These are phyloP conservation scores for Galerucella calmariensis DNA, from an alignment of 2,888 invertebrate genomes.

Conservation along the genomic window DNA sequence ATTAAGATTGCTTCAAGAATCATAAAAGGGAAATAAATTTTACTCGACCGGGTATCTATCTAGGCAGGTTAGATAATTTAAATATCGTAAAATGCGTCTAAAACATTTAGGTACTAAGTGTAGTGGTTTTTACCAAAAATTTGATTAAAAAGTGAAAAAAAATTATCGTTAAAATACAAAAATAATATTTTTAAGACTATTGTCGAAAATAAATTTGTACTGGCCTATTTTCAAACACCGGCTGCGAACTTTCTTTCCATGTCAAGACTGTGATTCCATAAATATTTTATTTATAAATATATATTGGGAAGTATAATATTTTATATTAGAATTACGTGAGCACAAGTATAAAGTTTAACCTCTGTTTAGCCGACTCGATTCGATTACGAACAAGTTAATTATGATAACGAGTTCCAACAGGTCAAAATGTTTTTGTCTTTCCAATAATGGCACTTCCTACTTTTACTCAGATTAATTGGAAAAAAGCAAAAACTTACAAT, in stretches of 20 bases:
- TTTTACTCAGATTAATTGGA: constrained; percentile 2
- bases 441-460: not conserved
- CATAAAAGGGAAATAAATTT: constrained; percentile 23
- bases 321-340: constrained; percentile 11
- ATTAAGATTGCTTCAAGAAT: constrained; percentile 45
- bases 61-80: not conserved
- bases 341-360: constrained; percentile 11
- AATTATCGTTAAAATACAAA: too few relatives aligned
- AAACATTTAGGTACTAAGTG: not conserved
- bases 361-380: not conserved
- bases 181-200: too few relatives aligned
- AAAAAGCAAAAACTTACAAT: not conserved
- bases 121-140: too few relatives aligned
- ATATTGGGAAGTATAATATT: constrained; percentile 13
- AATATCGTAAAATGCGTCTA: not conserved
- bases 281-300: constrained; percentile 10
- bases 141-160: too few relatives aligned
- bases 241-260: constrained; percentile 12
- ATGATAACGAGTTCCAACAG: constrained; percentile 9
- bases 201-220: not conserved
- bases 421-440: constrained; percentile 5
- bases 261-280: constrained; percentile 8
- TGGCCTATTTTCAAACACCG: not conserved
- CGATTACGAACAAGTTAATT: constrained; percentile 15
- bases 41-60: not conserved